These are phyloP conservation scores for Strigamia maritima DNA, from an alignment of 2,888 invertebrate genomes.

Conservation along the genomic window DNA sequence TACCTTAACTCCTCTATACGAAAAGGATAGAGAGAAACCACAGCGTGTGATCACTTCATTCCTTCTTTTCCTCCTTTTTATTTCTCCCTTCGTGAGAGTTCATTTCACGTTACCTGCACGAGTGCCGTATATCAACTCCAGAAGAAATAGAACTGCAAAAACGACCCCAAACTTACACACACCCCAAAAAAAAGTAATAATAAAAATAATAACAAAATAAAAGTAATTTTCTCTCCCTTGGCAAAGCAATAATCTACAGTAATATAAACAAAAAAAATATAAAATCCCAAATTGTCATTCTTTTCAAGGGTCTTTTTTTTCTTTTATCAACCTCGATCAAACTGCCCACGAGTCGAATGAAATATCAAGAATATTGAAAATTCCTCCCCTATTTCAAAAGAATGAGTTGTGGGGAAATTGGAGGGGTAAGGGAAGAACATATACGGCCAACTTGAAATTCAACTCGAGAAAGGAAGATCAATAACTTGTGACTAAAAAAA, in stretches of 20 bases:
- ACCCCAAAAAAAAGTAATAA: not conserved
- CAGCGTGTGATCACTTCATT: conserved; percentile 29
- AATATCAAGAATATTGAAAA: not conserved
- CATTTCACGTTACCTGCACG: conserved; percentile 11
- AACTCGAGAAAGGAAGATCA: conserved; percentile 7
- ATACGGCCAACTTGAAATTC: conserved; percentile 16
- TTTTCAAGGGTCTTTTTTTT: not conserved
- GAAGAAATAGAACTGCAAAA: not conserved
- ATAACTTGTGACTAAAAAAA: conserved; percentile 13
- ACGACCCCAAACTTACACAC: not conserved
- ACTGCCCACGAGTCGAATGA: not conserved
- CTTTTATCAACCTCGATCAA: not conserved
- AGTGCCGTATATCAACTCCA: not conserved
- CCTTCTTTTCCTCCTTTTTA: conserved; percentile 15
- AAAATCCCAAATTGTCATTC: not conserved
- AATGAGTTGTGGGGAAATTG: not conserved
- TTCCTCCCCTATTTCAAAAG: not conserved
- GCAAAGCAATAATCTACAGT: not conserved
- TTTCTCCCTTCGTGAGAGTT: conserved; percentile 27
- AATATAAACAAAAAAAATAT: not conserved
- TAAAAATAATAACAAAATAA: not conserved
- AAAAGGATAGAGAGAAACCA: conserved; percentile 27
- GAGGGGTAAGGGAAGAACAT: not conserved
- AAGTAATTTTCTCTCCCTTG: not conserved
- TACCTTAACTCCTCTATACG: not conserved